Base-by-base conservation (phyloP, 2,797 vertebrate species). In the Thunnus albacares region DNA sequence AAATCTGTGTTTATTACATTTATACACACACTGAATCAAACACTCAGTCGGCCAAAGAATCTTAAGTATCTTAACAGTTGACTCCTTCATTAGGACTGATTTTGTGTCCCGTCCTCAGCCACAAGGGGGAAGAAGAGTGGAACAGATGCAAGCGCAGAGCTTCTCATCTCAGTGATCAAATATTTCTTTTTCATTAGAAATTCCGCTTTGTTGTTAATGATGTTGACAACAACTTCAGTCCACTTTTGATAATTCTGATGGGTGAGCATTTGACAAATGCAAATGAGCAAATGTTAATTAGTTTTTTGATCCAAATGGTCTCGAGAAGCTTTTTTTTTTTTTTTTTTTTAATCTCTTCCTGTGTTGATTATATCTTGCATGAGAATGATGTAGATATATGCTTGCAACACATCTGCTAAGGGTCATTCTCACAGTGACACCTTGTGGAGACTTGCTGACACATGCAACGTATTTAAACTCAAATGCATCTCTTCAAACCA, bases 131-230 rank as follows among this genome's bases (percentile, higher is more conserved):
- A 90, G 80, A 90, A 85, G 74, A 88, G 84, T 67, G 77, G 80
- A 81, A 35, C 68, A 77, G 79, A 87, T 89, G 75, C 66, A 77
- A 65, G 64, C 63, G 43, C 70, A 56, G 11, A 33, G 65, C 86
- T 58, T 92, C 91, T 92, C 90, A 93, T 92, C 90, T 87, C 83
- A 68, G 9, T 84, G 79, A 92, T 93, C 83, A 93, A 93, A 91
- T 90, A 82, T 83, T 86, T 79, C 75, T 49, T 84, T 84, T 89
- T 80, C 85, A 89, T 94, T 89, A 90, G 62, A 84, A 92, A 89
- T 93, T 93, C 89, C 56, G 74, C 91, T 93, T 92, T 90, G 79
- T 83, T 90, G 85, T 88, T 91, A 89, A 93, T 92, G 87, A 91
- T 90, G 87, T 90, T 89, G 89, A 90, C 85, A 77, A 71, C 64